Evolutionary conservation across 2,113 vertebrate species (phyloP), one percentile per base, ranked within the genome.

Genomic region (Hiodon alosoides): DNA sequence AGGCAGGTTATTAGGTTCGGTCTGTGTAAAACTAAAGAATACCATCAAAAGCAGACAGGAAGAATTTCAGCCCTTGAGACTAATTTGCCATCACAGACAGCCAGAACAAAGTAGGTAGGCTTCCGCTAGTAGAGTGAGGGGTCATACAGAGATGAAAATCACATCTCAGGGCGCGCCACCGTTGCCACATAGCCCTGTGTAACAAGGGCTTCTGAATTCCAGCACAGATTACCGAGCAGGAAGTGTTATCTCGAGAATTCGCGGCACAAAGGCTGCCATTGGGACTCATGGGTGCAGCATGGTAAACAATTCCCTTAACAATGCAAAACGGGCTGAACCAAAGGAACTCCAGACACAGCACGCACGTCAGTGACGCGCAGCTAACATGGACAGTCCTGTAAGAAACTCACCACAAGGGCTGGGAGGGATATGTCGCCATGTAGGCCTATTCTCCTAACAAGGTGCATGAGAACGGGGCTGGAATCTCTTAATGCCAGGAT

Each of bases 401-500:
- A 50, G 54, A 51, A 59, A 57, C 79, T 76, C 82, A 64, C 79
- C 66, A 68, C 54, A 58, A 79, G 54, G 14, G 52, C 48, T 31
- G 51, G 65, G 53, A 31, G 31, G 59, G 8, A 17, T 11, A 66
- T 31, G 50, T 74, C 50, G 55, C 73, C 73, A 50, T 55, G 7
- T 5, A 75, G 73, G 1, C 7, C 54, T 58, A 67, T 74, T 55
- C 66, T 67, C 57, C 64, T 50, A 74, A 57, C 62, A n/a, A 74
- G 65, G 69, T 66, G 66, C 53, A 58, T 81, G 74, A 73, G 81
- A 81, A 87, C 76, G 65, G 83, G 83, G 81, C 79, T 77, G 80
- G 79, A 85, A 86, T 86, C 86, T 82, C 86, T 87, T 86, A 89
- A 88, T 88, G 86, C 88, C 83, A 81, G 74, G 79, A 89, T 88